Percentiles rank a stretch among this genome's conserved stretches.
Conservation (phyloP, 2,797 vertebrate genomes). For the Vireo griseus region DNA sequence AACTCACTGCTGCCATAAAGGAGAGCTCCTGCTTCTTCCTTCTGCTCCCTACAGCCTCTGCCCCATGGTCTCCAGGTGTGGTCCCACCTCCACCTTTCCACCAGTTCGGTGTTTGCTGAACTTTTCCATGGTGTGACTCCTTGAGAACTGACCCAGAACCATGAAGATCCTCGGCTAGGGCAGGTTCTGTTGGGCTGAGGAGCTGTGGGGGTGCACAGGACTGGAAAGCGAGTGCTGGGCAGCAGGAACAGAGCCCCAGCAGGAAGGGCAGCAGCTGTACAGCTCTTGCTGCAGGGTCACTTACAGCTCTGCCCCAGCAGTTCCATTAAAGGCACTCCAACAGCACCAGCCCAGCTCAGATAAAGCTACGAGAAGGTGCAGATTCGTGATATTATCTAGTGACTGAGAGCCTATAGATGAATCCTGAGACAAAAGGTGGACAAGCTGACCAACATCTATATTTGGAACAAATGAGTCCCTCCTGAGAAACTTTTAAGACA, state of each 20-base stretch:
- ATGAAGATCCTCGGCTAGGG: not conserved
- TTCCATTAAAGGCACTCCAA: not conserved
- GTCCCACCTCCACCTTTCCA: not conserved
- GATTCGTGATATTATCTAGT: not conserved
- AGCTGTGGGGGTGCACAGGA: not conserved
- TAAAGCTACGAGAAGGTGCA: not conserved
- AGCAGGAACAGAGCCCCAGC: not conserved
- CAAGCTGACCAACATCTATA: not conserved
- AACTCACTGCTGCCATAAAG: not conserved
- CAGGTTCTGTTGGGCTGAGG: not conserved
- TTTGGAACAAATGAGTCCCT: not conserved
- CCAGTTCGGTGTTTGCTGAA: not conserved
- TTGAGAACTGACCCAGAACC: not conserved
- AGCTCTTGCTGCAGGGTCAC: not conserved
- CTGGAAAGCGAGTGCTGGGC: not conserved
- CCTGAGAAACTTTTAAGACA: not conserved
- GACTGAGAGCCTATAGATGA: not conserved
- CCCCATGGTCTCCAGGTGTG: accelerated
- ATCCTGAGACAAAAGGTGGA: not conserved
- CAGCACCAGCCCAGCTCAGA: not conserved
- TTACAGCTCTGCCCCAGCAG: not conserved
- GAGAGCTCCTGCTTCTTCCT: not conserved
- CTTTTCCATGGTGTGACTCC: not conserved
- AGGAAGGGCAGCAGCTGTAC: not conserved
- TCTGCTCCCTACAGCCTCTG: not conserved